Conservation (phyloP, 2,888 invertebrate genomes). For the Physocephala rufipes region DNA sequence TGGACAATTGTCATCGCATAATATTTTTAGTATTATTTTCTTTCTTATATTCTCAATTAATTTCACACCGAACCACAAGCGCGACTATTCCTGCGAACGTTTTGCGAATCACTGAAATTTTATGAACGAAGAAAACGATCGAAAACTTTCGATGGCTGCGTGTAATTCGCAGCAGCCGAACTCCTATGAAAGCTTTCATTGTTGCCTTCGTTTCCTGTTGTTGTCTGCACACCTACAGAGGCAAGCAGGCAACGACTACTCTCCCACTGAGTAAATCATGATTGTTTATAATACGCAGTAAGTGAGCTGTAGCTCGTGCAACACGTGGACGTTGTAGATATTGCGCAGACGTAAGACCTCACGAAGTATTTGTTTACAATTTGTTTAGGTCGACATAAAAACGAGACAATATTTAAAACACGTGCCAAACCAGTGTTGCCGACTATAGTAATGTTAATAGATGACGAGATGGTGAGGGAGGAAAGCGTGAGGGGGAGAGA, state of each 20-base stretch:
- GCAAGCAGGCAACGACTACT: constrained; percentile 19
- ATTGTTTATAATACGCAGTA: constrained; percentile 50
- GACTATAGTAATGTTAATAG: background rate
- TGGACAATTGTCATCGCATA: background rate
- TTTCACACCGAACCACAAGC: background rate
- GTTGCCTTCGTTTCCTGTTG: constrained; percentile 16
- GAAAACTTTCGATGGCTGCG: background rate
- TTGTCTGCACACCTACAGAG: background rate
- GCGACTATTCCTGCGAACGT: constrained; percentile 53
- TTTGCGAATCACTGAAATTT: constrained; percentile 54
- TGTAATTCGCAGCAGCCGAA: constrained; percentile 36
- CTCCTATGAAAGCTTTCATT: constrained; percentile 15
- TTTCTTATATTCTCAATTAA: background rate
- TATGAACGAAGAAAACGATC: background rate
- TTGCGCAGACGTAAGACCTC: constrained; percentile 15
- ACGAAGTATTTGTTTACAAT: constrained; percentile 20
- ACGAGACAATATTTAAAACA: background rate
- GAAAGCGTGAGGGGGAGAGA: no score
- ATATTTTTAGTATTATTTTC: background rate
- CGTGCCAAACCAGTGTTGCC: constrained; percentile 15
- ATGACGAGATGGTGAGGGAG: no score
- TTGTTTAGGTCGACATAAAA: background rate
- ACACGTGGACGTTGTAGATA: constrained; percentile 40
- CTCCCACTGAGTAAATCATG: background rate
- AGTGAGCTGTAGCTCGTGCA: constrained; percentile 33